Evolutionary conservation across 2,113 vertebrate genomes (phyloP).

Genomic region (Elgaria multicarinata): DNA sequence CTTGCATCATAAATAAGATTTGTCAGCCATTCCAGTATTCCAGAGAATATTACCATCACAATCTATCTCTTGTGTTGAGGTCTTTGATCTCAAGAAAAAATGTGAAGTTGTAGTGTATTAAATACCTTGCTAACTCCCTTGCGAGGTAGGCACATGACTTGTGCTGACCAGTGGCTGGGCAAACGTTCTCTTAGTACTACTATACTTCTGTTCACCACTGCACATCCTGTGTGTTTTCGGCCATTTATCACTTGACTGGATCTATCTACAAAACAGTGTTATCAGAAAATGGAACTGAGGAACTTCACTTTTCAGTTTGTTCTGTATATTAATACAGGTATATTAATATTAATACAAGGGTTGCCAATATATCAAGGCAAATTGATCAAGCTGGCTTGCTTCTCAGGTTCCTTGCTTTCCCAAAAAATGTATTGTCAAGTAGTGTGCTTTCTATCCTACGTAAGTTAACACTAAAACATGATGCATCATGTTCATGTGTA

Average conservation of each 20-base stretch:
- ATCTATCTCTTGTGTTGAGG: not conserved
- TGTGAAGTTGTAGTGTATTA: not conserved
- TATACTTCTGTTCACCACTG: no score
- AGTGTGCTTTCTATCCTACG: not conserved
- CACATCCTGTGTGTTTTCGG: no score
- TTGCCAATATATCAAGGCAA: not conserved
- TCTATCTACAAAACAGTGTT: no score
- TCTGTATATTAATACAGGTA: not conserved
- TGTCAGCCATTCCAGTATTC: not conserved
- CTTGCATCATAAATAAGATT: not conserved
- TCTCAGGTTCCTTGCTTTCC: not conserved
- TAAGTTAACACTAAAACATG: not conserved
- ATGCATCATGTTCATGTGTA: not conserved
- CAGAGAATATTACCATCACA: not conserved
- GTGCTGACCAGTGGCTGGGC: no score
- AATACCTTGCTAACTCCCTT: no score
- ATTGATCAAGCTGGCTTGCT: not conserved
- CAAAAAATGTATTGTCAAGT: not conserved
- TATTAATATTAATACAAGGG: not conserved
- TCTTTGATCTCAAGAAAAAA: not conserved
- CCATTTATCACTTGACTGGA: no score
- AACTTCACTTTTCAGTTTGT: not conserved
- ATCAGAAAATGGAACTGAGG: not conserved
- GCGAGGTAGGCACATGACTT: no score
- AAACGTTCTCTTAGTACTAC: no score